A percentile compares a stretch with the other conserved stretches of the same genome.
phyloP scores from a whole-genome alignment of 2,888 invertebrate species.

The Coelopa pilipes region DNA sequence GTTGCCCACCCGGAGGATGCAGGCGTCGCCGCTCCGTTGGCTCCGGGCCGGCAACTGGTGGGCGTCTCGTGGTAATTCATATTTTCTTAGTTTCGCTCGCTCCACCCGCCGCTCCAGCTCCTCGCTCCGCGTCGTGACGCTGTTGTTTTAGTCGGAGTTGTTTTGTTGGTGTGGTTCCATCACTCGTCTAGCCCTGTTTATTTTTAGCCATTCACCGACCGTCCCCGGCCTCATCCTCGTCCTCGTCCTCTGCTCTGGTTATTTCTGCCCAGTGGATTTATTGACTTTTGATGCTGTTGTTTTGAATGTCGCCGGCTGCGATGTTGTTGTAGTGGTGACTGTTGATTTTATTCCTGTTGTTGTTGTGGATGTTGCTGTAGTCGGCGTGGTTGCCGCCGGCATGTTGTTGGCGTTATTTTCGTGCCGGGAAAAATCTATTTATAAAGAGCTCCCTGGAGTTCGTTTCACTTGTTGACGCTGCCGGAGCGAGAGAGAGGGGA shows the following conservation, averaged over 20 bases:
- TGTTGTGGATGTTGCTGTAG: too few relatives aligned
- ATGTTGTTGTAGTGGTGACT: constrained; percentile 1
- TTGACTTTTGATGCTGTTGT: constrained; percentile 27
- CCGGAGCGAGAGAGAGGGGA: too few relatives aligned
- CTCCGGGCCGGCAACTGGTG: not conserved
- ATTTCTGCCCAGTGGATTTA: constrained; percentile 27
- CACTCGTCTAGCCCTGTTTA: not conserved
- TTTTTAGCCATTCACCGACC: constrained; percentile 11
- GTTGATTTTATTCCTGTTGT: too few relatives aligned
- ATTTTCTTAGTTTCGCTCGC: not conserved
- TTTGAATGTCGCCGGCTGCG: not conserved
- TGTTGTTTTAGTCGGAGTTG: not conserved
- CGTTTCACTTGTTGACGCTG: too few relatives aligned
- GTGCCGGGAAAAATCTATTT: too few relatives aligned
- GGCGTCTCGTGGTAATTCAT: not conserved
- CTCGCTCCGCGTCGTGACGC: too few relatives aligned
- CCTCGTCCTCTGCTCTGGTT: not conserved
- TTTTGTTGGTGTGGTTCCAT: not conserved
- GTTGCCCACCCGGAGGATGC: not conserved
- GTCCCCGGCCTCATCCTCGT: not conserved
- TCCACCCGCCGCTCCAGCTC: too few relatives aligned
- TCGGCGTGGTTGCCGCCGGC: too few relatives aligned
- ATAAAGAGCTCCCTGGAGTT: too few relatives aligned
- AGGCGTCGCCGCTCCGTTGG: not conserved
- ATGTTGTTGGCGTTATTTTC: too few relatives aligned